phyloP scores from a whole-genome alignment of 2,113 vertebrate genomes.

The Merops nubicus region DNA sequence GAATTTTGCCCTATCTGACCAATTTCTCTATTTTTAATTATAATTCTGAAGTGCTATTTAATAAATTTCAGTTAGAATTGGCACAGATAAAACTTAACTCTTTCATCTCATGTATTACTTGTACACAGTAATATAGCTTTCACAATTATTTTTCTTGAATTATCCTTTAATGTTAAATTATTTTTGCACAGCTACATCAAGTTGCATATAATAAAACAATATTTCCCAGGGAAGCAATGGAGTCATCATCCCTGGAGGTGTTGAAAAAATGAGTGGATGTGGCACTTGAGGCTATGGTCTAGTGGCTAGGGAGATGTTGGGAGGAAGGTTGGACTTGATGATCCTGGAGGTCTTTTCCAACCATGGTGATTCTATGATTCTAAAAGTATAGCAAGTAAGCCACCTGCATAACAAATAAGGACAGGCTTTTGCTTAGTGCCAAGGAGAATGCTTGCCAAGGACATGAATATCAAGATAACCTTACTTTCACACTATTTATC shows the following conservation, averaged over 20 bases:
- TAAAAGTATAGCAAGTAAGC: neutral
- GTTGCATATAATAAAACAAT: neutral
- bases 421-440: neutral
- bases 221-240: too few species aligned
- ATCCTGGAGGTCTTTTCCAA: too few species aligned
- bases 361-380: too few species aligned
- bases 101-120: neutral
- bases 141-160: neutral
- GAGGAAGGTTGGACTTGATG: too few species aligned
- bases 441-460: neutral
- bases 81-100: neutral
- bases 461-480: neutral
- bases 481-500: neutral
- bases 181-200: neutral
- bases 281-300: too few species aligned
- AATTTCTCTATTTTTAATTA: neutral
- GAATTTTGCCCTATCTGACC: neutral
- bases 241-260: too few species aligned
- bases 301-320: too few species aligned
- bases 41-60: neutral
- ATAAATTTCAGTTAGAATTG: neutral
- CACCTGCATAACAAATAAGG: neutral
- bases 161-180: neutral
- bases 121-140: neutral
- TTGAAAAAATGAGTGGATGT: too few species aligned